Conservation (phyloP, 2,113 vertebrate species). For the Caranx ignobilis region DNA sequence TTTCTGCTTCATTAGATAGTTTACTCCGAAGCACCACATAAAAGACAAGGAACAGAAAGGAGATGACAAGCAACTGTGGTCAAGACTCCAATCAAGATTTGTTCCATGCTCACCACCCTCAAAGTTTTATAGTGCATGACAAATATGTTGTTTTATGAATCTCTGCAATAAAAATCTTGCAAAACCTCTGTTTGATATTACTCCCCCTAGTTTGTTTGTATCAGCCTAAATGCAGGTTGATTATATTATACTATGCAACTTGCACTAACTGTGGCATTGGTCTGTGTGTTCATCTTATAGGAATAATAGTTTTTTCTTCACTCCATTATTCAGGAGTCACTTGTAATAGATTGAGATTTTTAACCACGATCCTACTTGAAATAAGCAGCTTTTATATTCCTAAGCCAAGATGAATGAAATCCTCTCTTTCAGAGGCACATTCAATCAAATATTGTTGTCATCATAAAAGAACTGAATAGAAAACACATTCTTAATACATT, state of each 20-base stretch:
- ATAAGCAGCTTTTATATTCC: slow-evolving; percentile 44
- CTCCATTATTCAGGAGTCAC: slow-evolving; percentile 49
- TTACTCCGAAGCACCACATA: not conserved
- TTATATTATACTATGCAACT: not conserved
- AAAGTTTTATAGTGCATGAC: not conserved
- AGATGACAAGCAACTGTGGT: slow-evolving; percentile 4
- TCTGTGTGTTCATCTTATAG: not conserved
- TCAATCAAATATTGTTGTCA: slow-evolving; percentile 38
- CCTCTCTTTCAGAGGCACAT: not conserved
- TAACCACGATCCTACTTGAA: slow-evolving; percentile 20
- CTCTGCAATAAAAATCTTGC: not conserved
- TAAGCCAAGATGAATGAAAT: slow-evolving; percentile 36
- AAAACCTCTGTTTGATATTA: slow-evolving; percentile 19
- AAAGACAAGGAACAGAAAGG: not conserved
- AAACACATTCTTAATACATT: slow-evolving; percentile 2
- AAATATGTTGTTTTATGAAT: not conserved
- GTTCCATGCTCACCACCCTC: not conserved
- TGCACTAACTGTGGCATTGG: not conserved
- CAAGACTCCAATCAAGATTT: not conserved
- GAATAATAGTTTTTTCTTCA: slow-evolving; percentile 30
- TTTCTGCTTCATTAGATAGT: slow-evolving; percentile 53
- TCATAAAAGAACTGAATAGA: not conserved
- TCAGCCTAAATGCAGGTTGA: slow-evolving; percentile 22
- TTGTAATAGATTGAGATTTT: slow-evolving; percentile 29
- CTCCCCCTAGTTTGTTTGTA: not conserved